These are phyloP conservation scores for Chaunax sp. DNA, from an alignment of 2,797 vertebrate genomes.

Conservation along the genomic window DNA sequence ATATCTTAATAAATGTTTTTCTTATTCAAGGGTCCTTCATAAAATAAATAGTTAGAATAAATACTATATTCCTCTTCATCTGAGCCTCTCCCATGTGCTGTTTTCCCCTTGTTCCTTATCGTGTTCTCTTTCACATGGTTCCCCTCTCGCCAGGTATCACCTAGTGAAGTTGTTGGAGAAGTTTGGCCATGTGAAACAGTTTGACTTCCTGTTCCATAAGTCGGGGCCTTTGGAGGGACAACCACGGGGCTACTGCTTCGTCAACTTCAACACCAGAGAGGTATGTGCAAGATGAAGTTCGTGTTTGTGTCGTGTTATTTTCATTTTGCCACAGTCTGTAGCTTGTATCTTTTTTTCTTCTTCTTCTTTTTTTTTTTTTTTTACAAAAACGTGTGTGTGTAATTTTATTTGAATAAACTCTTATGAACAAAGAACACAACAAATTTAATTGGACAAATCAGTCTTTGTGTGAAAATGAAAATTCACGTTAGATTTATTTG, in stretches of 20 bases:
- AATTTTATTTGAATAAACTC: no score
- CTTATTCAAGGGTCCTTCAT: background rate
- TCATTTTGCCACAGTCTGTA: no score
- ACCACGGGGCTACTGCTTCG: constrained; percentile 97
- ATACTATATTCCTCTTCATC: background rate
- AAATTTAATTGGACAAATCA: no score
- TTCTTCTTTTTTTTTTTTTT: no score
- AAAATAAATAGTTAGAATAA: background rate
- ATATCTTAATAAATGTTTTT: background rate
- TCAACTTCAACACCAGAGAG: constrained; percentile 98
- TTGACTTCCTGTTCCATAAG: constrained; percentile 99
- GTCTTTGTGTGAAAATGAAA: no score
- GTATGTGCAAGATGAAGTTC: constrained; percentile 67
- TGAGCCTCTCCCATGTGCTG: background rate
- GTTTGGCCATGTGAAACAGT: constrained; percentile 97
- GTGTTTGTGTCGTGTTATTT: background rate
- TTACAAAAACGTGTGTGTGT: no score
- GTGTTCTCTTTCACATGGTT: background rate
- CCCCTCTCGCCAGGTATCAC: constrained; percentile 87
- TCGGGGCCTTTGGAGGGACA: constrained; percentile 98
- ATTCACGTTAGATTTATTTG: background rate
- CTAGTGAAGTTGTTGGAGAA: constrained; percentile 96
- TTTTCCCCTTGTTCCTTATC: background rate
- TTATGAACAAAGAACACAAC: no score
- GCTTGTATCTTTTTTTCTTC: no score